Percentiles rank a stretch among this genome's conserved stretches.
Evolutionary conservation across 2,888 invertebrate genomes (phyloP).

Genomic region (Octonoba sinensis): DNA sequence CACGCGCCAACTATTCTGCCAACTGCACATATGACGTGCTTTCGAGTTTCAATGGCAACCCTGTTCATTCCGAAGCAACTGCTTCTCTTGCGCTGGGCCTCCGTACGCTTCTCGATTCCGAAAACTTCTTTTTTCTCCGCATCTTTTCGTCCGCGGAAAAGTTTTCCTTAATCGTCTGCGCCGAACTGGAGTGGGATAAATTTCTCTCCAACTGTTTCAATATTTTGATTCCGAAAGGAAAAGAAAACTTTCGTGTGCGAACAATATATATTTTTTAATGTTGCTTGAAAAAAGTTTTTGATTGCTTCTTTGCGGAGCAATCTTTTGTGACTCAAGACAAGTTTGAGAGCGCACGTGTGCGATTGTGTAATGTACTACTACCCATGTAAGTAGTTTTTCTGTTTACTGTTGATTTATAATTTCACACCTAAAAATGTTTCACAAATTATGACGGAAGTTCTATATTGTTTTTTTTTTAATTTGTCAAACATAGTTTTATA

Average conservation of each 20-base stretch:
- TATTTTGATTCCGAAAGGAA: neutral
- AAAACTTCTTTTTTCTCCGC: slow-evolving; percentile 45
- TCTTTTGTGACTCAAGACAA: slow-evolving; percentile 7
- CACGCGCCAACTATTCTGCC: slow-evolving; percentile 5
- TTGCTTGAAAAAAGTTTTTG: neutral
- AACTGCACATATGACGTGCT: slow-evolving; percentile 37
- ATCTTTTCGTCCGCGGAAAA: slow-evolving; percentile 37
- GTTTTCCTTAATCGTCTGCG: neutral
- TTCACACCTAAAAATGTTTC: too few species aligned
- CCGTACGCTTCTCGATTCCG: slow-evolving; percentile 37
- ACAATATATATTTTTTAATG: neutral
- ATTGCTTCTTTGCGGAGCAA: slow-evolving; percentile 6
- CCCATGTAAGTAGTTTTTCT: slow-evolving; percentile 40
- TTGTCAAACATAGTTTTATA: too few species aligned
- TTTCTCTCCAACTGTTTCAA: too few species aligned
- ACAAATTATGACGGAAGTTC: too few species aligned
- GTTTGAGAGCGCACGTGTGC: neutral
- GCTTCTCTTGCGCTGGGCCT: slow-evolving; percentile 31
- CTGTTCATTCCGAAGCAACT: slow-evolving; percentile 57
- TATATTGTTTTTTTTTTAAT: too few species aligned
- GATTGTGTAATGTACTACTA: slow-evolving; percentile 39
- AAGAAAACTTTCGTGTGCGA: slow-evolving; percentile 1
- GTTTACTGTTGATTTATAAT: neutral
- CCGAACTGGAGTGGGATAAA: too few species aligned
- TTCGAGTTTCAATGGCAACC: slow-evolving; percentile 28